Conservation (phyloP, 2,888 invertebrate species). For the Stenoptilia bipunctidactyla region DNA sequence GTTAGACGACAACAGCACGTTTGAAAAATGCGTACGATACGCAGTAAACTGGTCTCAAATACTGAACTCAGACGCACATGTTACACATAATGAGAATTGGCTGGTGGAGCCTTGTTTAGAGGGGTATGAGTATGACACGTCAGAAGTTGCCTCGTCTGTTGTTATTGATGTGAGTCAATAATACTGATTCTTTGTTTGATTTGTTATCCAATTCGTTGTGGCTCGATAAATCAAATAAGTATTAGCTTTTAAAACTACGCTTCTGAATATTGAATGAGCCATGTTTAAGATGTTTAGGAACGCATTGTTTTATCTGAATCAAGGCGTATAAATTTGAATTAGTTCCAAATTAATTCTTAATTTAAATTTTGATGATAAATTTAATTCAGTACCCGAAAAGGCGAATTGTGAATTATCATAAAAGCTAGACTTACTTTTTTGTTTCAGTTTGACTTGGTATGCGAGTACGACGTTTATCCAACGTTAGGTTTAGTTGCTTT, state of each 20-base stretch:
- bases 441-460: slow-evolving; percentile 90
- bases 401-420: no score
- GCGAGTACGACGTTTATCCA: slow-evolving; percentile 88
- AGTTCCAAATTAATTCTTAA: no score
- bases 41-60: slow-evolving; percentile 78
- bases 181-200: no score
- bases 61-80: slow-evolving; percentile 34
- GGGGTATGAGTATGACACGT: slow-evolving; percentile 85
- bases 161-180: slow-evolving; percentile 81
- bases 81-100: slow-evolving; percentile 69
- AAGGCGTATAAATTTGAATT: no score
- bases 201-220: no score
- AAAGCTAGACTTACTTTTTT: slow-evolving; percentile 9
- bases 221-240: no score
- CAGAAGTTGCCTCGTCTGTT: slow-evolving; percentile 80
- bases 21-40: slow-evolving; percentile 80
- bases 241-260: no score
- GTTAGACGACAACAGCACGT: slow-evolving; percentile 51
- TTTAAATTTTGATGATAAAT: no score
- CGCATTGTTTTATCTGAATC: no score
- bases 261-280: no score
- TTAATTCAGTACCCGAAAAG: no score
- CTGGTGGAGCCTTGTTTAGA: slow-evolving; percentile 76
- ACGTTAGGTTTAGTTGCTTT: slow-evolving; percentile 88
- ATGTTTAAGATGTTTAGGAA: no score